Percentiles rank a stretch among this genome's conserved stretches.
phyloP scores from a whole-genome alignment of 2,797 vertebrate genomes.

The Hafferia zeledoni region DNA sequence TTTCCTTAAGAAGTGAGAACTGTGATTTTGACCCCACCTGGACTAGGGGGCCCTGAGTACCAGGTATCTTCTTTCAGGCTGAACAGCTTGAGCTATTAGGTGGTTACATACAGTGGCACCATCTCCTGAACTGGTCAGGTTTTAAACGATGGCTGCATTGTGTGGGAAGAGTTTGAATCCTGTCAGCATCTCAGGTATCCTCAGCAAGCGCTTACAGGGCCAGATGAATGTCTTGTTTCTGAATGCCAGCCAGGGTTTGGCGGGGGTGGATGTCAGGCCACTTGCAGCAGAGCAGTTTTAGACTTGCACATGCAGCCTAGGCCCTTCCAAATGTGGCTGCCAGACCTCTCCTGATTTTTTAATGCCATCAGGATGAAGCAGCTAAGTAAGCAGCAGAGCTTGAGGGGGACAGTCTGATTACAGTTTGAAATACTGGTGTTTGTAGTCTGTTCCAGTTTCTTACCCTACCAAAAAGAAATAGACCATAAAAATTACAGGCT shows the following conservation, averaged over 20 bases:
- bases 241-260: background rate
- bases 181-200: background rate
- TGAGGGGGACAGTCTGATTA: background rate
- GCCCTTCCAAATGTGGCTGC: background rate
- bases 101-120: background rate
- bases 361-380: background rate
- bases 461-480: background rate
- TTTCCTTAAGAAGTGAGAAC: background rate
- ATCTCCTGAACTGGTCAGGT: background rate
- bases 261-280: background rate
- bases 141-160: background rate
- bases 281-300: background rate
- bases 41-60: background rate
- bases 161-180: background rate
- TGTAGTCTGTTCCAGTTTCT: background rate
- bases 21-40: background rate
- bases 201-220: background rate
- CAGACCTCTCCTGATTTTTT: background rate
- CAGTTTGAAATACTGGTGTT: background rate
- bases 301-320: background rate
- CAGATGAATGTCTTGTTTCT: background rate
- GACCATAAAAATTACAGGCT: background rate
- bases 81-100: fast-evolving
- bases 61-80: background rate
- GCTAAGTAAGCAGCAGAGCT: background rate